A percentile compares a stretch with the other conserved stretches of the same genome.
These are phyloP conservation scores for Bombus pyrosoma DNA, from an alignment of 1,140 invertebrate genomes.

Conservation along the genomic window DNA sequence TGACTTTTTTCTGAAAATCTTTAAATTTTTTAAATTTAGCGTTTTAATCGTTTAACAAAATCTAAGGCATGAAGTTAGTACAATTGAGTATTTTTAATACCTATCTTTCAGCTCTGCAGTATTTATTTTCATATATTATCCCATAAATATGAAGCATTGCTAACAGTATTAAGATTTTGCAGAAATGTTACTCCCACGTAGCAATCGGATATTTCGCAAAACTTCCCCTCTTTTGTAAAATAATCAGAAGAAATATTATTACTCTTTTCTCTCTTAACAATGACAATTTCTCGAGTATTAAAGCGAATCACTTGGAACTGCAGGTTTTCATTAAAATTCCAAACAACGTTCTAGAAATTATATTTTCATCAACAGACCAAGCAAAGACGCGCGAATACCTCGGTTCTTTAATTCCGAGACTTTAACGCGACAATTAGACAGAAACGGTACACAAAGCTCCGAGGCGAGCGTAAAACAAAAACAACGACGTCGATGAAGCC, in stretches of 20 bases:
- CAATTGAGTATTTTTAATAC: no score
- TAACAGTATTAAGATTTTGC: no score
- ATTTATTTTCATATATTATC: no score
- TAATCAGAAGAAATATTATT: not conserved
- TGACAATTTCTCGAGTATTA: not conserved
- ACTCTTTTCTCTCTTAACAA: not conserved
- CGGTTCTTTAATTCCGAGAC: conserved; percentile 1
- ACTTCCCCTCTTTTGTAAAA: no score
- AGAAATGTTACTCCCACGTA: no score
- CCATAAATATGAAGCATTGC: no score
- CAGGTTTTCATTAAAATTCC: not conserved
- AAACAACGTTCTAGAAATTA: not conserved
- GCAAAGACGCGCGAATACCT: not conserved
- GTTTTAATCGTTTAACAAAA: no score
- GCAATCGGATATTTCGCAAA: no score
- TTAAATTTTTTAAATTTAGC: no score
- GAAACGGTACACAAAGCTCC: conserved; percentile 7
- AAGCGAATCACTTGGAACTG: not conserved
- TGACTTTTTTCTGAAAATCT: no score
- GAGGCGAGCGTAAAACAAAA: not conserved
- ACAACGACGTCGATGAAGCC: not conserved
- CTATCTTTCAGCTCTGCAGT: no score
- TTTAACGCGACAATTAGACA: conserved; percentile 22
- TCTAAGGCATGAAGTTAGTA: no score
- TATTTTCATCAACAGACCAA: not conserved